phyloP scores from a whole-genome alignment of 2,113 vertebrate species.

The Campylomormyrus tamandua region DNA sequence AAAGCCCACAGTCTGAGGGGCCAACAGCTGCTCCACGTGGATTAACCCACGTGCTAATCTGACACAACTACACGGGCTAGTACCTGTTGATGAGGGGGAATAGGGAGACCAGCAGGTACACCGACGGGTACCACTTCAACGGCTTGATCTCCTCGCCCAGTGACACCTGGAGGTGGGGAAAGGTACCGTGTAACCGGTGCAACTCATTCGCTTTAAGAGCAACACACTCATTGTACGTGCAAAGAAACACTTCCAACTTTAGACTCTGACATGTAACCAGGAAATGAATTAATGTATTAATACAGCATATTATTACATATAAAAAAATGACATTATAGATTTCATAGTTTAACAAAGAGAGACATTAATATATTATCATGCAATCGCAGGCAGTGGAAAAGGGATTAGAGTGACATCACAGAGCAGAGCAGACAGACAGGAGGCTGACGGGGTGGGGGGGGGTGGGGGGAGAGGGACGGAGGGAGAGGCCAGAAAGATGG shows the following conservation, averaged over 20 bases:
- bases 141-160: slow-evolving; percentile 63
- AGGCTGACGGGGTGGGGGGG: neutral
- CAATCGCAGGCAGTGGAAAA: neutral
- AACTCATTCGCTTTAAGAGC: neutral
- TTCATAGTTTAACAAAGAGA: neutral
- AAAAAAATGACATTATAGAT: neutral
- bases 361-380: neutral
- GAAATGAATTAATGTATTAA: neutral
- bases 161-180: slow-evolving; percentile 57
- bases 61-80: neutral
- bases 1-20: neutral
- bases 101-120: slow-evolving; percentile 66
- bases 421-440: neutral
- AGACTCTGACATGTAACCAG: neutral
- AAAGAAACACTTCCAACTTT: neutral
- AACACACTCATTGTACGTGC: too few relatives aligned
- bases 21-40: neutral
- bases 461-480: neutral
- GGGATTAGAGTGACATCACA: neutral
- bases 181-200: neutral
- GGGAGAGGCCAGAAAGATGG: neutral
- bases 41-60: neutral
- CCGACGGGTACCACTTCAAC: slow-evolving; percentile 65
- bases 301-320: neutral
- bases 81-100: slow-evolving; percentile 76